These are phyloP conservation scores for Rhyzopertha dominica DNA, from an alignment of 1,140 invertebrate species.

Conservation along the genomic window DNA sequence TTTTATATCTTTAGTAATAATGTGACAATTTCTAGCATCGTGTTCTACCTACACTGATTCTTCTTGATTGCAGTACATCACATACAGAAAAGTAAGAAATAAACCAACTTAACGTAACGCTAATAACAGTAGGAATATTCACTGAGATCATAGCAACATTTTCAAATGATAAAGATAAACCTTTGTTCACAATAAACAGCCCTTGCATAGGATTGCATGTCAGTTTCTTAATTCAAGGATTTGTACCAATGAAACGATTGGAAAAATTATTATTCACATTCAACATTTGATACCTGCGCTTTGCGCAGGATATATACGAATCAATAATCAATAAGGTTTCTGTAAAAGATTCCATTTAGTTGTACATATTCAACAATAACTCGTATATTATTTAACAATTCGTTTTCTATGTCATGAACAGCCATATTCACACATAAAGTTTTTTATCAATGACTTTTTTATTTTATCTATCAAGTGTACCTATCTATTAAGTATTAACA, in stretches of 20 bases:
- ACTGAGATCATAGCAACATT: too few species aligned
- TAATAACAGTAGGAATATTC: constrained; percentile 17
- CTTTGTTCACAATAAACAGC: too few species aligned
- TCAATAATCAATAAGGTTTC: too few species aligned
- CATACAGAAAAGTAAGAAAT: constrained; percentile 18
- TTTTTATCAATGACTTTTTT: not conserved
- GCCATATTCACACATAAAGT: not conserved
- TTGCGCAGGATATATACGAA: too few species aligned
- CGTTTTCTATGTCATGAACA: constrained; percentile 14
- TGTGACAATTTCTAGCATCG: constrained; percentile 34
- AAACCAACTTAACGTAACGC: constrained; percentile 21
- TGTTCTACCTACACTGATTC: constrained; percentile 33
- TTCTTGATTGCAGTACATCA: constrained; percentile 34
- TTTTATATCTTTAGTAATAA: constrained; percentile 40
- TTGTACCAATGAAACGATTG: too few species aligned
- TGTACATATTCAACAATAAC: constrained; percentile 20
- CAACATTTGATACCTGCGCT: too few species aligned
- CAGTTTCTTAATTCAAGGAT: too few species aligned
- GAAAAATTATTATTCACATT: too few species aligned
- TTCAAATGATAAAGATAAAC: too few species aligned
- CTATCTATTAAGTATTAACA: constrained; percentile 1
- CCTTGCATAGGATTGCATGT: too few species aligned
- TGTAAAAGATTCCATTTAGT: constrained; percentile 7
- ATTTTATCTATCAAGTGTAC: not conserved
- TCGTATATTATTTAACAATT: constrained; percentile 18